These are phyloP conservation scores for Ptilorrhoa leucosticta DNA, from an alignment of 2,113 vertebrate species.

Conservation along the genomic window DNA sequence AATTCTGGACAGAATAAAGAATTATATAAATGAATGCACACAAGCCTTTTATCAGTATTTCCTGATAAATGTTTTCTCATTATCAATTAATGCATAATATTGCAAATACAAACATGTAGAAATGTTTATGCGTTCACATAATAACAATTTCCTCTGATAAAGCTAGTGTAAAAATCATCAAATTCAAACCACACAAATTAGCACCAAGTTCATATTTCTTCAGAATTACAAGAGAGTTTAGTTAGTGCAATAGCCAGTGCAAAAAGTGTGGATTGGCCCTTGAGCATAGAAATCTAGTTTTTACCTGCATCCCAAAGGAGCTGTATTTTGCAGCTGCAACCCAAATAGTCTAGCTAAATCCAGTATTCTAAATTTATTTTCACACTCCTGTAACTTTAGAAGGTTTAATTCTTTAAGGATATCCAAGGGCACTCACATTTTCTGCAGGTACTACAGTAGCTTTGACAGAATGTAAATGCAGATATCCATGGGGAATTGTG, in stretches of 20 bases:
- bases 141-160: background rate
- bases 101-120: background rate
- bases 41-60: background rate
- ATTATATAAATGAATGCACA: background rate
- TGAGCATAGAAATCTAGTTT: background rate
- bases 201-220: background rate
- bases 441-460: background rate
- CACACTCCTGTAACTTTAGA: background rate
- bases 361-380: conserved; percentile 13
- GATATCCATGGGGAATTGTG: conserved; percentile 11
- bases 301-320: background rate
- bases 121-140: background rate
- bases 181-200: background rate
- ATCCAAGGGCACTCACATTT: conserved; percentile 32
- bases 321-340: background rate
- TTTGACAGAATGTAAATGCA: conserved; percentile 53
- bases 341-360: background rate
- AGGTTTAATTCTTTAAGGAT: conserved; percentile 15
- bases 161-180: background rate
- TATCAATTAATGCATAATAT: background rate
- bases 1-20: background rate
- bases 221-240: background rate
- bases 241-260: background rate
- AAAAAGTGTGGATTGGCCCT: background rate
- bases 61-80: background rate